Base-by-base conservation (phyloP, 2,888 invertebrate genomes). In the Ecdyonurus torrentis region DNA sequence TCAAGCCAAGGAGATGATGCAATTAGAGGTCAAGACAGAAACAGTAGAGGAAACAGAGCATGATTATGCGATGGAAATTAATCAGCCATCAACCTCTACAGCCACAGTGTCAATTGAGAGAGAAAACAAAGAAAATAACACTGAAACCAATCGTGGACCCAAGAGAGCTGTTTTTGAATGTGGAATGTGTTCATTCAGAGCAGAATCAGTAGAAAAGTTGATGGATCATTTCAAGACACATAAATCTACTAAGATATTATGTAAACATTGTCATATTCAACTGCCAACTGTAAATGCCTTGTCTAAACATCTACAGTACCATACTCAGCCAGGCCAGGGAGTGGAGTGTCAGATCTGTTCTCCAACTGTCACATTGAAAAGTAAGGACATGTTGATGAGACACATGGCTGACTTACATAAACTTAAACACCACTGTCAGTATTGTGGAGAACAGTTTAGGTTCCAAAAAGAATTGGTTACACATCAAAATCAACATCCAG, bases 361-460 rank as follows among this genome's bases (percentile, higher is more conserved):
- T 37, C 37, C 37, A 10, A 37, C 7, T 37, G 37, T 55, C 3
- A 7, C 55, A 7, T 37, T 37, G 15, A 37, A 37, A 37, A 20
- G 19, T 22, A 55, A 55, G 20, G 55, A 55, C 20, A n/a, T 7
- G 7, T 20, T 55, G 55, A 55, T 55, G 55, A 55, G n/a, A 22
- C 55, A 55, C 20, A 55, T 55, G 55, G 19, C n/a, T 55, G 55
- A 55, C 55, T n/a, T 55, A n/a, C 55, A 55, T 22, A 55, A 55
- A 55, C 55, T 55, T 7, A 55, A 55, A n/a, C 55, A 55, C 7
- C 55, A 55, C 3, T 55, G 55, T 22, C n/a, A 5, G 55, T 55
- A 55, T n/a, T 55, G 55, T 55, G 55, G 55, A 55, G 55, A 55
- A 22, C 55, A 55, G 20, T 55, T 55, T n/a, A n/a, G 22, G n/a